A percentile compares a stretch with the other conserved stretches of the same genome.
Conservation (phyloP, 1,140 invertebrate genomes). For the Heliconius hermathena region DNA sequence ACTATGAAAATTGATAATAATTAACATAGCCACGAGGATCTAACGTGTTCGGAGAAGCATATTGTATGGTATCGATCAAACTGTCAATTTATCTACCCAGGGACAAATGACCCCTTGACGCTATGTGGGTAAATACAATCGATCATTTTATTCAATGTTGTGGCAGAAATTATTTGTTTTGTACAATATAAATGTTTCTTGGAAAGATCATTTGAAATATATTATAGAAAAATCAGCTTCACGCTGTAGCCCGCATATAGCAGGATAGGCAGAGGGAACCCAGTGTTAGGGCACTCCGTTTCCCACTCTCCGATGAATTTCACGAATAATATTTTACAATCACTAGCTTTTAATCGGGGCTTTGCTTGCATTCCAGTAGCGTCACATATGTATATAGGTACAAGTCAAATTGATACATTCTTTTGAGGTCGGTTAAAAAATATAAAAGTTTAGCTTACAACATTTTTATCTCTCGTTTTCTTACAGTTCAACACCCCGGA, state of each 20-base stretch:
- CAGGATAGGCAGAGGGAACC: too few species aligned
- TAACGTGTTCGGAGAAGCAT: not conserved
- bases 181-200: too few species aligned
- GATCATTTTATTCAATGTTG: constrained; percentile 15
- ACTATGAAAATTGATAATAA: not conserved
- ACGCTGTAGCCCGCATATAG: too few species aligned
- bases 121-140: constrained; percentile 21
- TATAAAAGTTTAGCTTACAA: not conserved
- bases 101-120: constrained; percentile 19
- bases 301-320: too few species aligned
- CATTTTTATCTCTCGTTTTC: constrained; percentile 24
- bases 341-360: too few species aligned
- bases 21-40: not conserved
- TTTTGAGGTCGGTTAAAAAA: not conserved
- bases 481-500: constrained; percentile 37
- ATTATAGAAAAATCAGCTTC: too few species aligned
- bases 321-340: too few species aligned
- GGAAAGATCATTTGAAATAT: too few species aligned
- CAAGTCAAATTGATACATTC: too few species aligned
- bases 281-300: too few species aligned
- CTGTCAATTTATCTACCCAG: constrained; percentile 28
- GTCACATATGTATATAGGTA: not conserved
- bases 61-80: constrained; percentile 23
- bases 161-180: constrained; percentile 3
- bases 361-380: too few species aligned